phyloP scores from a whole-genome alignment of 2,888 invertebrate genomes.

The Nymphalis urticae region DNA sequence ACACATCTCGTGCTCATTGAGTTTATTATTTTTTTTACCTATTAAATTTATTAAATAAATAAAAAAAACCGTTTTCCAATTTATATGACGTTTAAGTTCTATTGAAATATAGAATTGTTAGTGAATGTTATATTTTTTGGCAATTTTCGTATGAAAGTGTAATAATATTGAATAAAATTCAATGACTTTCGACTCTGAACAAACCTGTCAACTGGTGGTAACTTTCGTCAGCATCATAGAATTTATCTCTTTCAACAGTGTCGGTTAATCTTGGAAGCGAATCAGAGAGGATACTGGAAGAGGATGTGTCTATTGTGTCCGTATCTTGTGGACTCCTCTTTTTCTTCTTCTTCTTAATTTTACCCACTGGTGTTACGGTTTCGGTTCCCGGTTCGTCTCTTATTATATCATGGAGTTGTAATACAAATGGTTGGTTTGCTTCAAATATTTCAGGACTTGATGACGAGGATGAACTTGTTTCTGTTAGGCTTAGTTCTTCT shows the following conservation, averaged over 20 bases:
- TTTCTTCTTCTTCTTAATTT: constrained; percentile 49
- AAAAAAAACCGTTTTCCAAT: too few relatives aligned
- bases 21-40: too few relatives aligned
- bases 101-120: too few relatives aligned
- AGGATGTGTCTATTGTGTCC: constrained; percentile 42
- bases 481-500: constrained; percentile 47
- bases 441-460: constrained; percentile 43
- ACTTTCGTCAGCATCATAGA: constrained; percentile 65
- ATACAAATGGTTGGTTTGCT: constrained; percentile 45
- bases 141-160: too few relatives aligned
- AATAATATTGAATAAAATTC: too few relatives aligned
- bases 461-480: constrained; percentile 48
- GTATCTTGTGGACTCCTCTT: constrained; percentile 44
- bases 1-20: too few relatives aligned
- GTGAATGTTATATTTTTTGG: too few relatives aligned
- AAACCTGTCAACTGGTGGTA: constrained; percentile 57
- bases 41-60: too few relatives aligned
- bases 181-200: background rate
- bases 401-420: constrained; percentile 57
- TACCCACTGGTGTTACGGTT: constrained; percentile 31
- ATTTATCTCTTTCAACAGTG: constrained; percentile 53
- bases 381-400: constrained; percentile 47
- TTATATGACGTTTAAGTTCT: too few relatives aligned
- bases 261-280: constrained; percentile 40
- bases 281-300: constrained; percentile 50